phyloP scores from a whole-genome alignment of 2,797 vertebrate species.

The Poeciliopsis presidionis region DNA sequence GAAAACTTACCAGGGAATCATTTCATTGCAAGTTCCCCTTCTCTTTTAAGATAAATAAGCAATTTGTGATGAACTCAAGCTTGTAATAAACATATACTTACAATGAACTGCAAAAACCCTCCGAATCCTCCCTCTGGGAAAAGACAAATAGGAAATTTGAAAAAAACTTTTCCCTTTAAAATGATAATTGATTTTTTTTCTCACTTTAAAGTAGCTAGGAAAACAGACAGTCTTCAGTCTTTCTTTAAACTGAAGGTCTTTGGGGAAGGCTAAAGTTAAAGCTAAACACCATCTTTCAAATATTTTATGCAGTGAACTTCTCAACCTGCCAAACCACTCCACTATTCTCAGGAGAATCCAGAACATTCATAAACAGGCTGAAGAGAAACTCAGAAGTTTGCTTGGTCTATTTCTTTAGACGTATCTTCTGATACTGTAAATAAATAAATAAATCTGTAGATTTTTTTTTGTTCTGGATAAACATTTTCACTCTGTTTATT shows the following conservation, averaged over 20 bases:
- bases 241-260: conserved; percentile 15
- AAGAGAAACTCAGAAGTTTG: neutral
- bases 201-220: conserved; percentile 15
- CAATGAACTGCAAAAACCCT: conserved; percentile 2
- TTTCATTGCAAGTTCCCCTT: neutral
- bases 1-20: neutral
- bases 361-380: neutral
- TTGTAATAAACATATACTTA: conserved; percentile 1
- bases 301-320: conserved; percentile 39
- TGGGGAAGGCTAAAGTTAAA: conserved; percentile 17
- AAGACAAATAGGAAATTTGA: conserved; percentile 1
- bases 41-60: neutral
- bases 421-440: conserved; percentile 21
- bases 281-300: conserved; percentile 27
- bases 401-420: neutral
- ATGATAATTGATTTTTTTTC: conserved; percentile 7
- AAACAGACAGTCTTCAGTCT: conserved; percentile 4
- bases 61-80: neutral
- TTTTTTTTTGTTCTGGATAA: conserved; percentile 35
- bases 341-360: conserved; percentile 14
- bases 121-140: neutral
- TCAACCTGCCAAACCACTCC: conserved; percentile 40
- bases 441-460: neutral
- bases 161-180: neutral
- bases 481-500: conserved; percentile 19